Conservation (phyloP, 1,140 invertebrate species). For the Halesus radiatus region DNA sequence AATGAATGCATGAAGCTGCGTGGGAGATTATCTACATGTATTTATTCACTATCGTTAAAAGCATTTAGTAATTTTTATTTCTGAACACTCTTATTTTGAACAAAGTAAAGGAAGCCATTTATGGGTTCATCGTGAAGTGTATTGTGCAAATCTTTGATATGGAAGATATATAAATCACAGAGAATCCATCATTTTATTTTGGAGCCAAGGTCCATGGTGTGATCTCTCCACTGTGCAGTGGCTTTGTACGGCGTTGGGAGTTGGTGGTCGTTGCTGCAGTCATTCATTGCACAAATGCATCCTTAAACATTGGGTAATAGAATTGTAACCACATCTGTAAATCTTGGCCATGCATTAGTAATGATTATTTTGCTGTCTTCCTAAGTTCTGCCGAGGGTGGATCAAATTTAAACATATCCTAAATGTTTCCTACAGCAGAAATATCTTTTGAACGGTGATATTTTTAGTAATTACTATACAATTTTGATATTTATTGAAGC, state of each 20-base stretch:
- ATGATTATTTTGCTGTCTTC: constrained; percentile 6
- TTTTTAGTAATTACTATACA: no score
- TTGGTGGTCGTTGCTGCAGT: neutral
- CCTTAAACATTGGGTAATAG: neutral
- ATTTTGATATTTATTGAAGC: no score
- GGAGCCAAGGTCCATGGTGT: constrained; percentile 4
- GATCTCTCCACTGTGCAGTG: neutral
- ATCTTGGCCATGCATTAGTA: constrained; percentile 10
- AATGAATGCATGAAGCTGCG: constrained; percentile 18
- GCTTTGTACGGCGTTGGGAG: neutral
- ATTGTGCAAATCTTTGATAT: constrained; percentile 34
- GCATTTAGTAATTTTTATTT: constrained; percentile 31
- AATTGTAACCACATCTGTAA: constrained; percentile 24
- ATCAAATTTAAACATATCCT: neutral
- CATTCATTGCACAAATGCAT: constrained; percentile 20
- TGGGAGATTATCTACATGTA: constrained; percentile 30
- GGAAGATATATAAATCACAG: constrained; percentile 30
- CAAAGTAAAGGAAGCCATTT: constrained; percentile 10
- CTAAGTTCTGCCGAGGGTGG: neutral
- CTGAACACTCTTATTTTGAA: constrained; percentile 17
- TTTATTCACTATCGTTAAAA: constrained; percentile 33
- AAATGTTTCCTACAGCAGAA: no score
- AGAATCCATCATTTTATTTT: constrained; percentile 31
- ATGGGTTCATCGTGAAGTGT: neutral
- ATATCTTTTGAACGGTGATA: no score